phyloP scores from a whole-genome alignment of 2,888 invertebrate species.

The Abscondita cerata region DNA sequence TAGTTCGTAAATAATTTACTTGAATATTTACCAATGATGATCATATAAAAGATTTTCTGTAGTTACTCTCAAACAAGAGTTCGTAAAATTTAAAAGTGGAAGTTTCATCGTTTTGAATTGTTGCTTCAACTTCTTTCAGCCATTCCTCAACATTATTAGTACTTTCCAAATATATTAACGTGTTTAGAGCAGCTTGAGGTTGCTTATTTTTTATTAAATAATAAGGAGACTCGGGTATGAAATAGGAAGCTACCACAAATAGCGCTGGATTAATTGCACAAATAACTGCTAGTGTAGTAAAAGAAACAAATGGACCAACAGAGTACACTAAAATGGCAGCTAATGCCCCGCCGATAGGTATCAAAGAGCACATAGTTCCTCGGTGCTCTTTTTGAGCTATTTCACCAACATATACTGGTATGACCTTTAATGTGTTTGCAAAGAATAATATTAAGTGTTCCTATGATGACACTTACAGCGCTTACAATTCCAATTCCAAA shows the following conservation, averaged over 20 bases:
- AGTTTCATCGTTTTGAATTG: background rate
- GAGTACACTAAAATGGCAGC: slow-evolving; percentile 55
- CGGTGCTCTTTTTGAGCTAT: slow-evolving; percentile 60
- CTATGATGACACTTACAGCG: slow-evolving; percentile 14
- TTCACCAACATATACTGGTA: slow-evolving; percentile 56
- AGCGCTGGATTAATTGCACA: slow-evolving; percentile 52
- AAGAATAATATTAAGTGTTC: too few species aligned
- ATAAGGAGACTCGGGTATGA: slow-evolving; percentile 61
- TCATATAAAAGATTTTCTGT: background rate
- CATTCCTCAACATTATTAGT: background rate
- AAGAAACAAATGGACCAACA: slow-evolving; percentile 55
- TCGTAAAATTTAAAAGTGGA: background rate
- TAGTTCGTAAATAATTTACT: background rate
- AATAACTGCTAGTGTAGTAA: slow-evolving; percentile 50
- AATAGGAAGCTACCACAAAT: slow-evolving; percentile 53
- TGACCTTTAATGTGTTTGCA: slow-evolving; percentile 46
- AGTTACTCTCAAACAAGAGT: background rate
- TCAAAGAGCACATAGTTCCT: slow-evolving; percentile 52
- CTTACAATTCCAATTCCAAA: slow-evolving; percentile 68
- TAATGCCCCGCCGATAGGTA: slow-evolving; percentile 54
- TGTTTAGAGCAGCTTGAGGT: slow-evolving; percentile 48
- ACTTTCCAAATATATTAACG: slow-evolving; percentile 34
- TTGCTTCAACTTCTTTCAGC: background rate
- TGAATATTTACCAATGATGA: background rate
- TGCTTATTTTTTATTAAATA: slow-evolving; percentile 56